Base-by-base conservation (phyloP, 2,113 vertebrate species). In the Nasalis larvatus region DNA sequence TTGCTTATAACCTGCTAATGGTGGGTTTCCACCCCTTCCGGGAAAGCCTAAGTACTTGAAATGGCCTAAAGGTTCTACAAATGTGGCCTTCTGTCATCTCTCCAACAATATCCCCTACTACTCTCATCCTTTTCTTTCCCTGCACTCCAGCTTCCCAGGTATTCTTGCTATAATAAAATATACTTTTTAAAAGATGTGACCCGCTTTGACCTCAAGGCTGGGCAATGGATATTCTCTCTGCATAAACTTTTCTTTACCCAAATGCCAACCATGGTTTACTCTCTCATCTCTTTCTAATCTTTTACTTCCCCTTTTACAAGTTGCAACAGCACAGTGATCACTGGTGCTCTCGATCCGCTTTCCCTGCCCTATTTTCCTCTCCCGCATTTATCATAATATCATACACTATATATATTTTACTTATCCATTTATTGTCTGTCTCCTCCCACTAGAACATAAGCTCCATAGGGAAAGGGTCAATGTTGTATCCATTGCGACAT, bases 31-130 rank as follows among this genome's bases (percentile, higher is more conserved):
- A 0, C 56, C 40, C 10, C 5, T 6, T 47, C 30, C 4, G 3
- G 17, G 45, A 42, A n/a, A 56, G 16, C 17, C 16, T 42, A 69
- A 49, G 42, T 63, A 42, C 37, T 84, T 40, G 5, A 20, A 12
- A 13, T 18, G 18, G 1, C 30, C 13, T 20, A 6, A 30, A 30
- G 30, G 0, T 5, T 40, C n/a, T 27, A 3, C 1, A 63, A 47
- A 32, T 32, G 21, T 32, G n/a, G 10, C 14, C 60, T 71, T 69
- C 71, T 45, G 11, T 47, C 78, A 21, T 14, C 8, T 30, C 37
- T 63, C 35, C 40, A 37, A 37, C 32, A 71, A 13, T 35, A 68
- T 8, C 1, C 8, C 54, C 63, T 45, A 56, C 45, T 47, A 8
- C 40, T 49, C 16, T 56, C 21, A 17, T 37, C 35, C 0, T 8